Percentiles rank a stretch among this genome's conserved stretches.
phyloP scores from a whole-genome alignment of 2,113 vertebrate species.

The Hystrix cristata region DNA sequence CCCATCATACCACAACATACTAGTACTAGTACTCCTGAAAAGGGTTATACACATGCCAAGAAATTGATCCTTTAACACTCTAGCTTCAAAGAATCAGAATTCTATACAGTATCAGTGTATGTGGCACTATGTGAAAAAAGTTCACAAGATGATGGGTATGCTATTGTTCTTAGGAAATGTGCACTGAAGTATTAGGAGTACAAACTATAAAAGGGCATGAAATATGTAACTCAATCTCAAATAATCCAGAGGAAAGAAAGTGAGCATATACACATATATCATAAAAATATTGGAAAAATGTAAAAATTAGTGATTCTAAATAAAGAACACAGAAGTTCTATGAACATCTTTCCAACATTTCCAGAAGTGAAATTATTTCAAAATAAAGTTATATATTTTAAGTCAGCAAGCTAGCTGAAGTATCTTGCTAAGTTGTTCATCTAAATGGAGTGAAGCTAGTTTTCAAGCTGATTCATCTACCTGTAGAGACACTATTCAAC shows the following conservation, averaged over 20 bases:
- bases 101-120: background rate
- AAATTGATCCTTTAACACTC: background rate
- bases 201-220: background rate
- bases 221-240: background rate
- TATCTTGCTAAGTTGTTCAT: background rate
- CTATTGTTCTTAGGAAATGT: background rate
- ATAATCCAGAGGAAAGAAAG: background rate
- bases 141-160: background rate
- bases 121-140: background rate
- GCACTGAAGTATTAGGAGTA: background rate
- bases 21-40: background rate
- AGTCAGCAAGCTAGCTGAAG: constrained; percentile 1
- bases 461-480: constrained; percentile 36
- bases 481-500: background rate
- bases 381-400: constrained; percentile 44
- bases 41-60: background rate
- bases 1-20: background rate
- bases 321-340: background rate
- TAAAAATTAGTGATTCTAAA: background rate
- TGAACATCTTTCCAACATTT: background rate
- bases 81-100: background rate
- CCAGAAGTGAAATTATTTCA: constrained; percentile 44
- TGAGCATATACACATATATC: background rate
- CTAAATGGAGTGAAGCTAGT: background rate
- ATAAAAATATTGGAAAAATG: background rate